phyloP scores from a whole-genome alignment of 2,797 vertebrate genomes.

The Notamacropus eugenii region DNA sequence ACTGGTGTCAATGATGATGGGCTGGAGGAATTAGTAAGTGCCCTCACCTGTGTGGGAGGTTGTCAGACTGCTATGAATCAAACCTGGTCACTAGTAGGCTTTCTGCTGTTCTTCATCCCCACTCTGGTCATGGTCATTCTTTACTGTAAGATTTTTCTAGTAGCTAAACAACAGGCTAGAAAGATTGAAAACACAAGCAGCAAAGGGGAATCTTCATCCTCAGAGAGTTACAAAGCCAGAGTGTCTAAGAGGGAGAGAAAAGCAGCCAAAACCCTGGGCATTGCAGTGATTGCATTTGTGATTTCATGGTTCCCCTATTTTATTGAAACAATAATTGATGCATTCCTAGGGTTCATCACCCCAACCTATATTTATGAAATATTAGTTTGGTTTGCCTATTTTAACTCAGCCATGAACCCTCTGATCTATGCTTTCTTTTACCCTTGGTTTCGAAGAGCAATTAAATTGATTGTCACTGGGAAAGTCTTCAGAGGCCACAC shows the following conservation, averaged over 20 bases:
- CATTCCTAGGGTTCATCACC: conserved; percentile 64
- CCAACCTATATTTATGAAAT: conserved; percentile 47
- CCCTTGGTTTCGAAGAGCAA: conserved; percentile 62
- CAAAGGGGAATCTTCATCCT: not conserved
- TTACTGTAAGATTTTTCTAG: conserved; percentile 64
- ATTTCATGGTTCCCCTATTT: conserved; percentile 79
- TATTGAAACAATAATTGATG: conserved; percentile 66
- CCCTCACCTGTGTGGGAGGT: not conserved
- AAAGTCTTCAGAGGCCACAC: conserved; percentile 60
- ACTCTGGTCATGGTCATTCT: conserved; percentile 61
- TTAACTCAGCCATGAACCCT: conserved; percentile 47
- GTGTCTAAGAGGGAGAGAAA: conserved; percentile 77
- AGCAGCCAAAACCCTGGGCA: conserved; percentile 79
- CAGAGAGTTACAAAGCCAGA: conserved; percentile 42
- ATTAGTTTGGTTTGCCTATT: conserved; percentile 25
- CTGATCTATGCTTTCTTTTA: conserved; percentile 67
- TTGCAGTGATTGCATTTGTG: conserved; percentile 73
- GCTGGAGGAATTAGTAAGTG: not conserved
- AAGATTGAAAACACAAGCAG: conserved; percentile 72
- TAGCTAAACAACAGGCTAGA: conserved; percentile 76
- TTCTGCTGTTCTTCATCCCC: conserved; percentile 68
- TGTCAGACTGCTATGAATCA: conserved; percentile 55
- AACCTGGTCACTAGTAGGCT: conserved; percentile 61
- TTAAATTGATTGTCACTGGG: conserved; percentile 48
- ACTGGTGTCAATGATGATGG: not conserved